Base-by-base conservation (phyloP, 2,113 vertebrate genomes). In the Tyto alba region DNA sequence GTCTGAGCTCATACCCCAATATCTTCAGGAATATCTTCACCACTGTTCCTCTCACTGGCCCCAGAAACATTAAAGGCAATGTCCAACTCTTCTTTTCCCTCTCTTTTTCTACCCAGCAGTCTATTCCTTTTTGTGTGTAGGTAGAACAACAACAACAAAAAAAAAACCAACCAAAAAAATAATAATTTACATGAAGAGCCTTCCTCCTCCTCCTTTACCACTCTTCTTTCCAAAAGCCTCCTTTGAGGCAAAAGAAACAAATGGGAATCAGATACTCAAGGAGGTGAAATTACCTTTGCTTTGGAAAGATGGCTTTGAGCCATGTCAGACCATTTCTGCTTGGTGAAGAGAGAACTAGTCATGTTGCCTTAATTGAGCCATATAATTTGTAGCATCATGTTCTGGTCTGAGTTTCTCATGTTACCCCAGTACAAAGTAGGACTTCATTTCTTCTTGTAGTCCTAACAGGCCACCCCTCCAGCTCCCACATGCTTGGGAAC, bases 261-360 rank as follows among this genome's bases (percentile, higher is more conserved):
- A 56, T 45, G 7, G 26, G 50, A 91, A 68, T 85, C 27, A 68
- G 38, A 59, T 34, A 57, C 29, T 47, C 38, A 11, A 18, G 72
- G 59, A 88, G n/a, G 30, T 62, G 57, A 79, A 38, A 21, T 85
- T 72, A 34, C 27, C 43, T 82, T 56, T 0, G 0, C 38, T 47
- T 48, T 60, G 40, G 34, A 89, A 89, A 92, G 59, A 85, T 89
- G 93, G 83, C 84, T 87, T 67, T 64, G 85, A 36, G 96, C 95
- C 96, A 96, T 93, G 77, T 45, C 9, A 60, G 10, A 77, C 32
- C 18, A 67, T 93, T 96, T 95, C 95, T 98, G 79, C 93, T 86
- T 88, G 89, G 84, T 95, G 95, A 97, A 92, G 94, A 95, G 81
- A 92, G 94, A 93, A 84, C 71, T 78, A 95, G 95, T 85, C 80